These are phyloP conservation scores for human DNA, from an alignment of 2,113 vertebrate species.

Conservation along the genomic window GRCh38 chr19:7186001-7186500, in stretches of 20 bases:
- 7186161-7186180: no score
- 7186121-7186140: no score
- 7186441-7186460: background rate
- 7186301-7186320: background rate
- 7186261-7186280: background rate
- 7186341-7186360: fast-evolving
- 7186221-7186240: background rate
- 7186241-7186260: background rate
- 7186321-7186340: background rate
- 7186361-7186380: background rate
- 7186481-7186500: background rate
- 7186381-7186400: fast-evolving
- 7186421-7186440: background rate
- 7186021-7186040: no score
- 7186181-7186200: no score
- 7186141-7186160: no score
- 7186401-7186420: fast-evolving
- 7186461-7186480: background rate
- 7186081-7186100: no score
- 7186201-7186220: no score
- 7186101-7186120: no score
- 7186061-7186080: no score
- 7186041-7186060: no score
- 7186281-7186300: background rate
- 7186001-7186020: no score